A percentile compares a stretch with the other conserved stretches of the same genome.
Conservation (phyloP, 2,888 invertebrate species). For the Noctua janthe region DNA sequence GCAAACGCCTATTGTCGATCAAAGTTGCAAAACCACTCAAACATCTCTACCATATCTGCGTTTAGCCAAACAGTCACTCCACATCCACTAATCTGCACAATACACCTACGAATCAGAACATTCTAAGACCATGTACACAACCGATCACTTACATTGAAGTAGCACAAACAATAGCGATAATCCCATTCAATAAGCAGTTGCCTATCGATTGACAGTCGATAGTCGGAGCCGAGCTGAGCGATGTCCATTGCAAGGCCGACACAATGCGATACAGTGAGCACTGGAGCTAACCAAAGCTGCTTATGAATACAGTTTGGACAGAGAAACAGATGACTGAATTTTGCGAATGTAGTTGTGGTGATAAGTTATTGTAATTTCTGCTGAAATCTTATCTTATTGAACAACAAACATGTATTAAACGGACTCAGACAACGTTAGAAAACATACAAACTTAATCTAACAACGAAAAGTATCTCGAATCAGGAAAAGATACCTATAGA, state of each 20-base stretch:
- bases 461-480: too few species aligned
- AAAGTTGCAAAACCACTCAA: not conserved
- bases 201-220: constrained; percentile 57
- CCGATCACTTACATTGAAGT: constrained; percentile 59
- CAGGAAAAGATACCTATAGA: too few species aligned
- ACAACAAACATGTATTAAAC: not conserved
- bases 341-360: constrained; percentile 12
- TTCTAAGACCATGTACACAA: constrained; percentile 47
- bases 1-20: not conserved
- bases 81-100: constrained; percentile 8
- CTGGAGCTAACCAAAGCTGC: constrained; percentile 80
- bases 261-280: constrained; percentile 75
- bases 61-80: not conserved
- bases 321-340: constrained; percentile 47
- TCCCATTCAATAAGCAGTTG: constrained; percentile 61
- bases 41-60: not conserved
- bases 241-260: constrained; percentile 62
- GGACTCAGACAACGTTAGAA: not conserved
- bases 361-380: not conserved
- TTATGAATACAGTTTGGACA: constrained; percentile 68
- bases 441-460: not conserved
- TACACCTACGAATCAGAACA: constrained; percentile 31
- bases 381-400: not conserved
- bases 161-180: constrained; percentile 64
- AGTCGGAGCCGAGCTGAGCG: constrained; percentile 53